Evolutionary conservation across 2,113 vertebrate species (phyloP).

Genomic region (Neomonachus schauinslandi): DNA sequence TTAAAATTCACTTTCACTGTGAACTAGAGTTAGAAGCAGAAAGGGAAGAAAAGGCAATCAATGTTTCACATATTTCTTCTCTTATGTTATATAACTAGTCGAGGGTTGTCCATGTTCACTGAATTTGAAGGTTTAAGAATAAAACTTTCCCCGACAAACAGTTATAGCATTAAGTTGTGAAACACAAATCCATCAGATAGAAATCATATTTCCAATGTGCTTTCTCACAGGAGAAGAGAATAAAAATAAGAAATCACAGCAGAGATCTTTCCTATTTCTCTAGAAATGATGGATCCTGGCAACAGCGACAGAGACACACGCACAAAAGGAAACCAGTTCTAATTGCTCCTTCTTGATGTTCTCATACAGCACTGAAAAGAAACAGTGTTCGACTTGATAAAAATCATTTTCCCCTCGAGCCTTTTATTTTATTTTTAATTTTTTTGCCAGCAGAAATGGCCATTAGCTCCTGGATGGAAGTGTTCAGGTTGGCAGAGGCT

Average conservation of each 20-base stretch:
- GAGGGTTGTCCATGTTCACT: background rate
- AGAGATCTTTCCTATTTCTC: background rate
- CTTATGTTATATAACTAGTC: fast-evolving
- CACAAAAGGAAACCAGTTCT: background rate
- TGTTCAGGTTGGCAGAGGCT: background rate
- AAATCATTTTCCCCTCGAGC: background rate
- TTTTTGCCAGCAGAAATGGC: background rate
- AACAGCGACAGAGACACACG: background rate
- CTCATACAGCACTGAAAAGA: background rate
- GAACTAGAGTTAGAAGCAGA: background rate
- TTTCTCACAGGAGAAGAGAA: background rate
- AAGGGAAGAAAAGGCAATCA: background rate
- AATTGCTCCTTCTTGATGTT: background rate
- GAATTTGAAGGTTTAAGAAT: background rate
- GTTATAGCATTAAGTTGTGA: background rate
- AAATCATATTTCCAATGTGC: background rate
- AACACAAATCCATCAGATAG: background rate
- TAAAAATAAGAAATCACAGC: background rate
- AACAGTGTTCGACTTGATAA: background rate
- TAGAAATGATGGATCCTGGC: background rate
- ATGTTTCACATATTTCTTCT: background rate
- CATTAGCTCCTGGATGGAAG: background rate
- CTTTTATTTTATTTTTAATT: background rate
- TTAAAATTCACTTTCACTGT: background rate
- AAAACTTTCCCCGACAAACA: background rate